Evolutionary conservation across 2,113 vertebrate genomes (phyloP).

Genomic region (Chaenocephalus aceratus): DNA sequence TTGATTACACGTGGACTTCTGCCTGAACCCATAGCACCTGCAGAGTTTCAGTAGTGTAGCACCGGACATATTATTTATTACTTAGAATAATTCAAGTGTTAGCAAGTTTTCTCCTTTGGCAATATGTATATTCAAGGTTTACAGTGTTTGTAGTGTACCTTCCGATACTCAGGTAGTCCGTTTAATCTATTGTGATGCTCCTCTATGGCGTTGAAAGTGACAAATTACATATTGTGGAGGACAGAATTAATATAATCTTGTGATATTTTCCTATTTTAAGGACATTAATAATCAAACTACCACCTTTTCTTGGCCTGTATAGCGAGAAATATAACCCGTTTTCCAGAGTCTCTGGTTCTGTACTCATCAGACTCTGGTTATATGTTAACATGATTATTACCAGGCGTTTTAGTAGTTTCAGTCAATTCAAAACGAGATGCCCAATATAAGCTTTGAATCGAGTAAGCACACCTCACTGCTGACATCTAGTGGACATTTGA

Average conservation of each 20-base stretch:
- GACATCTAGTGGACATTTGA: slow-evolving; percentile 30
- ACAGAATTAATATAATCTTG: neutral
- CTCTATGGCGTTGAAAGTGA: neutral
- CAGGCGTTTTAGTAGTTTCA: too few species aligned
- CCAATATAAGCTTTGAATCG: neutral
- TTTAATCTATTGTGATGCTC: slow-evolving; percentile 20
- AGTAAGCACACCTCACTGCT: neutral
- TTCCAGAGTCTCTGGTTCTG: neutral
- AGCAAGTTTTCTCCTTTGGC: slow-evolving; percentile 17
- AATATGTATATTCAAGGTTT: slow-evolving; percentile 46
- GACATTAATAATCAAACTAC: slow-evolving; percentile 1
- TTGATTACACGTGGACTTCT: neutral
- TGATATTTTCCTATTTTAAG: neutral
- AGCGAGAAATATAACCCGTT: neutral
- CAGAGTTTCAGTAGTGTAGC: slow-evolving; percentile 18
- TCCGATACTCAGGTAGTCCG: slow-evolving; percentile 60
- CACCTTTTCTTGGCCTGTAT: neutral
- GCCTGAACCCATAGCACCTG: slow-evolving; percentile 15
- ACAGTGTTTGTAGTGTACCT: slow-evolving; percentile 49
- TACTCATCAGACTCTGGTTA: neutral
- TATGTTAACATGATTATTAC: neutral
- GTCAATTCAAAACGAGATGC: neutral
- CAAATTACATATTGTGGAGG: neutral
- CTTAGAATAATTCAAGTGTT: slow-evolving; percentile 23
- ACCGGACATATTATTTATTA: slow-evolving; percentile 39